phyloP scores from a whole-genome alignment of 2,797 vertebrate genomes.

The Orientallactaga sibirica region DNA sequence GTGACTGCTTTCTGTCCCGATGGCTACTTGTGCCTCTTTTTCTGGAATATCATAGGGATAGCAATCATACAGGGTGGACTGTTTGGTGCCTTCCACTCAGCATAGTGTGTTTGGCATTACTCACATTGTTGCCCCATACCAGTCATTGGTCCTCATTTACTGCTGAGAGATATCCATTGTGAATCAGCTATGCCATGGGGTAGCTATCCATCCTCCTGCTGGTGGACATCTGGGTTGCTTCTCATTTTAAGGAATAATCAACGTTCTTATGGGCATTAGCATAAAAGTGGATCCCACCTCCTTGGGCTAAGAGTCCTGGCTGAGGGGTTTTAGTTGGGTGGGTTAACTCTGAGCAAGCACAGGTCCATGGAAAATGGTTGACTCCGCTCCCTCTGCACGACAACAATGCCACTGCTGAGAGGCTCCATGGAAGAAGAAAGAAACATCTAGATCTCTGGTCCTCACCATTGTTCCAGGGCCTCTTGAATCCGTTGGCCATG shows the following conservation, averaged over 20 bases:
- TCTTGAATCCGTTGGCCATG: not conserved
- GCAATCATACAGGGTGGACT: not conserved
- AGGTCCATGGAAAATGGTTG: not conserved
- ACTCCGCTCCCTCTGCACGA: no score
- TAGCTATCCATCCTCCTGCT: not conserved
- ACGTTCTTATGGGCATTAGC: not conserved
- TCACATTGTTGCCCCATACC: accelerated
- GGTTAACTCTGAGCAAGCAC: no score
- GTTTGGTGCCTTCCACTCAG: not conserved
- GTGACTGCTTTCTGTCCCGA: no score
- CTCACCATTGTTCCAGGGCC: not conserved
- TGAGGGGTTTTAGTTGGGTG: not conserved
- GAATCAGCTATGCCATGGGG: not conserved
- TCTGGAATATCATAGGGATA: not conserved
- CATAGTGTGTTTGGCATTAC: not conserved
- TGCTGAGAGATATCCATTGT: not conserved
- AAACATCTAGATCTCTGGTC: not conserved
- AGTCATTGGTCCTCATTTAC: not conserved
- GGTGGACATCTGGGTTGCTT: not conserved
- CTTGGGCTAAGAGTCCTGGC: not conserved
- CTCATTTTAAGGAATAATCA: not conserved
- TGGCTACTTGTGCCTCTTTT: not conserved
- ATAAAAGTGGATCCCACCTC: not conserved
- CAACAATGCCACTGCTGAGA: not conserved
- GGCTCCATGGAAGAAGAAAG: not conserved